These are phyloP conservation scores for Calliphora vomitoria DNA, from an alignment of 2,888 invertebrate species.

Conservation along the genomic window DNA sequence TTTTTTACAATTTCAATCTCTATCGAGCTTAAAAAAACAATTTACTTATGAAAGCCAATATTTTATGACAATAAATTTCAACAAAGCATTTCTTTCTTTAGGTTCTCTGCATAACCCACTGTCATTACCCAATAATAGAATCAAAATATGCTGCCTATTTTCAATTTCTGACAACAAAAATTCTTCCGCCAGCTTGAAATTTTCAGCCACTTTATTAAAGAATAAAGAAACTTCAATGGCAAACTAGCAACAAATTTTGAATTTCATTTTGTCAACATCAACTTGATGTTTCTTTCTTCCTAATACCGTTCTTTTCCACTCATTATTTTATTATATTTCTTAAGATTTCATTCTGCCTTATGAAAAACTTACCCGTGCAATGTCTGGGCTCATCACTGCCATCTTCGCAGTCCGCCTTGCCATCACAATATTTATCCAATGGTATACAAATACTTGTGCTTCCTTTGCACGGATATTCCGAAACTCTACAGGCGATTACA, in stretches of 20 bases:
- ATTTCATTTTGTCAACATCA: slow-evolving; percentile 25
- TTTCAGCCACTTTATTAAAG: slow-evolving; percentile 27
- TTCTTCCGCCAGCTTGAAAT: neutral
- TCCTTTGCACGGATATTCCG: slow-evolving; percentile 90
- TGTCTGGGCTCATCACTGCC: slow-evolving; percentile 93
- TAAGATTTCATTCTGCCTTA: neutral
- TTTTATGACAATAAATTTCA: too few relatives aligned
- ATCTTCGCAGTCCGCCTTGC: slow-evolving; percentile 93
- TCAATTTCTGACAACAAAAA: neutral
- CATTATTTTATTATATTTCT: slow-evolving; percentile 14
- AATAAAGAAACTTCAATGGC: slow-evolving; percentile 9
- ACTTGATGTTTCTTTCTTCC: neutral
- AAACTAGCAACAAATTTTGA: slow-evolving; percentile 35
- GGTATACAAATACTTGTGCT: slow-evolving; percentile 90
- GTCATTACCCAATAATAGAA: too few relatives aligned
- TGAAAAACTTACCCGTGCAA: slow-evolving; percentile 88
- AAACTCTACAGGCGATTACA: slow-evolving; percentile 88
- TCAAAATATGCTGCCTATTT: neutral
- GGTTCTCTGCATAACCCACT: too few relatives aligned
- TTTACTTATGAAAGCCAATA: too few relatives aligned
- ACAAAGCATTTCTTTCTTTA: too few relatives aligned
- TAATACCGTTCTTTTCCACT: neutral
- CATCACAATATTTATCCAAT: slow-evolving; percentile 94
- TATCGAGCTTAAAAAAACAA: too few relatives aligned
- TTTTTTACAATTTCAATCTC: too few relatives aligned